phyloP scores from a whole-genome alignment of 2,888 invertebrate genomes.

The Rhagonycha fulva region DNA sequence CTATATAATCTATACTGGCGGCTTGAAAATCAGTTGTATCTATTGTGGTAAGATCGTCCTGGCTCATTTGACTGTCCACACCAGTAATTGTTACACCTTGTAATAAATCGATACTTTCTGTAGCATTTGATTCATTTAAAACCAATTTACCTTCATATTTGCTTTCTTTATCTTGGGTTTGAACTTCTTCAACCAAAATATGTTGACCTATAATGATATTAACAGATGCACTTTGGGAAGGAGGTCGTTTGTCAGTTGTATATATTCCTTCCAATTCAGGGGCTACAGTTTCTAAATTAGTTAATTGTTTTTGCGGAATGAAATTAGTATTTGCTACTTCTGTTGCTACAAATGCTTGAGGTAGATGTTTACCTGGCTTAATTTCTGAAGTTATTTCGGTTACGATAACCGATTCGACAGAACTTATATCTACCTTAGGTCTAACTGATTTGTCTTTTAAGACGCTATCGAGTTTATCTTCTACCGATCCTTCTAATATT shows the following conservation, averaged over 20 bases:
- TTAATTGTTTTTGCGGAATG: constrained; percentile 67
- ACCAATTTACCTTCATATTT: constrained; percentile 55
- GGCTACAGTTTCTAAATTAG: constrained; percentile 67
- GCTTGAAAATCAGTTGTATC: constrained; percentile 56
- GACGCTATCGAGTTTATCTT: constrained; percentile 59
- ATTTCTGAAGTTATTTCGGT: constrained; percentile 72
- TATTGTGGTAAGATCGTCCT: constrained; percentile 59
- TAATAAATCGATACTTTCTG: constrained; percentile 57
- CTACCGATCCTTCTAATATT: constrained; percentile 62
- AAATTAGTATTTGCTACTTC: constrained; percentile 72
- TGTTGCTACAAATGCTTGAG: constrained; percentile 78
- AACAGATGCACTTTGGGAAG: constrained; percentile 63
- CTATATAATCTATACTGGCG: constrained; percentile 64
- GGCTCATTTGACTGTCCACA: constrained; percentile 69
- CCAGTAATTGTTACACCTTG: constrained; percentile 65
- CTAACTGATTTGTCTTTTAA: constrained; percentile 57
- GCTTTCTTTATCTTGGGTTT: constrained; percentile 69
- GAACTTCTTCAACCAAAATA: constrained; percentile 60
- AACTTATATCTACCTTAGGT: constrained; percentile 66
- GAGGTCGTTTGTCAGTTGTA: constrained; percentile 62
- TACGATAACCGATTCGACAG: constrained; percentile 67
- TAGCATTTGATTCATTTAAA: constrained; percentile 56
- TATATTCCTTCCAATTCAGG: constrained; percentile 72
- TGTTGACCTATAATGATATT: constrained; percentile 65
- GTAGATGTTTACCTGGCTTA: constrained; percentile 77